These are phyloP conservation scores for Ridgeia piscesae DNA, from an alignment of 1,140 invertebrate genomes.

Conservation along the genomic window DNA sequence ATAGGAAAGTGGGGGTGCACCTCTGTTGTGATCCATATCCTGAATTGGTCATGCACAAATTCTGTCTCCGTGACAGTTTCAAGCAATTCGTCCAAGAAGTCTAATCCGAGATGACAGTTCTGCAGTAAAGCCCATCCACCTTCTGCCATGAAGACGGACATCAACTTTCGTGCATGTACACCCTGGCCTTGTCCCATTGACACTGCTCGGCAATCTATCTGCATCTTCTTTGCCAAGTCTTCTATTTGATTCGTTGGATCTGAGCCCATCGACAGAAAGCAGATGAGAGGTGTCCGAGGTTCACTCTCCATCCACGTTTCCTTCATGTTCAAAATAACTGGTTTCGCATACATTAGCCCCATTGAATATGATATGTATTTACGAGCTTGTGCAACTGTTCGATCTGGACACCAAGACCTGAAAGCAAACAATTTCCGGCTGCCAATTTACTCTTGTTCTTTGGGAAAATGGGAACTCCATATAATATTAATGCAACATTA, in stretches of 20 bases:
- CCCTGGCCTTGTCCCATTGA: constrained; percentile 99
- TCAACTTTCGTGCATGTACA: constrained; percentile 82
- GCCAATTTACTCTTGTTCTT: background rate
- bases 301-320: constrained; percentile 78
- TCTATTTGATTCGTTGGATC: constrained; percentile 94
- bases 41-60: constrained; percentile 78
- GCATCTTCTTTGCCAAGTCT: constrained; percentile 80
- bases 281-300: constrained; percentile 83
- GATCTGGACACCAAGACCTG: constrained; percentile 87
- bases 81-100: constrained; percentile 83
- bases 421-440: constrained; percentile 63
- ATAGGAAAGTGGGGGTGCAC: constrained; percentile 91
- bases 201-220: constrained; percentile 76
- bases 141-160: constrained; percentile 71
- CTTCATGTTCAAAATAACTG: constrained; percentile 88
- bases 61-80: constrained; percentile 69
- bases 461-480: background rate
- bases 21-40: constrained; percentile 96
- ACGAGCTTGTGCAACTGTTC: constrained; percentile 88
- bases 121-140: constrained; percentile 71
- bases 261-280: constrained; percentile 90
- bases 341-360: constrained; percentile 87
- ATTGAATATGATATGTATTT: constrained; percentile 89
- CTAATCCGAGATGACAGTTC: constrained; percentile 91
- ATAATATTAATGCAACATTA: background rate